Base-by-base conservation (phyloP, 2,888 invertebrate genomes). In the Microctonus brassicae region DNA sequence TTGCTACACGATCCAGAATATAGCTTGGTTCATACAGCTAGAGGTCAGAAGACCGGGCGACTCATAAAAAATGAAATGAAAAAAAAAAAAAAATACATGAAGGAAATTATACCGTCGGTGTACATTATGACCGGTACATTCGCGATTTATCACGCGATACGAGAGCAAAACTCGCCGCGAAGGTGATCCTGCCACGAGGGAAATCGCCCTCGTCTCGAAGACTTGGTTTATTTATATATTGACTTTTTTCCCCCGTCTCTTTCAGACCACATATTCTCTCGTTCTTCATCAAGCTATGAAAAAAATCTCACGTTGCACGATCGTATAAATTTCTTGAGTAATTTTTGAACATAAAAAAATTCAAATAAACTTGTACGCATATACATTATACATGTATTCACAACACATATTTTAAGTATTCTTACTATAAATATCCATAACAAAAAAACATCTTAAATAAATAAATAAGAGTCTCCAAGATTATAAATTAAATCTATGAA, bases 131-230 rank as follows among this genome's bases (percentile, higher is more conserved):
- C 72, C 68, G 70, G 65, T 52, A 74, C 73, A 73, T 75, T 75
- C 73, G 65, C 75, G 73, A 78, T 78, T 77, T 75, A 78, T 75
- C 76, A 75, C 74, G 73, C 75, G 73, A 76, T 77, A 70, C 73
- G 67, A 74, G 73, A 77, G 69, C 70, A 62, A 52, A 69, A 66
- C 57, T 70, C 29, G 62, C 26, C 20, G 65, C 58, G 66, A 71
- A 66, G 61, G 66, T 66, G 66, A 71, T 71, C 66, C 68, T 42
- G 75, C 77, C 76, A 74, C 76, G 73, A 73, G 76, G 77, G 77
- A 77, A 77, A 77, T 77, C 77, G 75, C 74, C 65, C 61, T 75
- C 68, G 72, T 47, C 74, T 70, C 57, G 52, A 65, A 68, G 69
- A 52, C 72, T 61, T 7, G 17, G 17, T 47, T 47, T 47, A 47